A percentile compares a stretch with the other conserved stretches of the same genome.
Conservation (phyloP, 2,797 vertebrate genomes). For the Anableps anableps region DNA sequence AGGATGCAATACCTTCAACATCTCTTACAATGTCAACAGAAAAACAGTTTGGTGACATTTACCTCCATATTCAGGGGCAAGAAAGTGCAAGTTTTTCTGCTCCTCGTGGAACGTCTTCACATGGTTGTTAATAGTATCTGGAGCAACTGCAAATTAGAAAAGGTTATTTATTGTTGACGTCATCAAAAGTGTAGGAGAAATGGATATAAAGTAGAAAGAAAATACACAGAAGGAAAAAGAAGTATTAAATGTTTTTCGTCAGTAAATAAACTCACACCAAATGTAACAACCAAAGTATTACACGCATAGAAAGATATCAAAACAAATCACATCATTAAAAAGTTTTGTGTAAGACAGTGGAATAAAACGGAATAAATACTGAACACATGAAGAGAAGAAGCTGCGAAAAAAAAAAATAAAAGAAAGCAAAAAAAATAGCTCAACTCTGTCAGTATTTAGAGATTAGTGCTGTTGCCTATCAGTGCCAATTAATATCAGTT, state of each 20-base stretch:
- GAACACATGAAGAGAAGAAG: neutral
- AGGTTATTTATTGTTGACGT: neutral
- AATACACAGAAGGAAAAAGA: neutral
- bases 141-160: conserved; percentile 84
- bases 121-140: conserved; percentile 96
- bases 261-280: neutral
- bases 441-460: neutral
- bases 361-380: neutral
- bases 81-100: conserved; percentile 96
- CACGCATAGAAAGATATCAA: neutral
- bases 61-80: conserved; percentile 97
- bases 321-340: neutral
- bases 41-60: conserved; percentile 20
- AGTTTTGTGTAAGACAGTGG: neutral
- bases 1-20: too few species aligned
- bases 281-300: neutral
- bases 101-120: conserved; percentile 97
- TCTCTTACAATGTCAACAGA: too few species aligned
- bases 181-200: neutral
- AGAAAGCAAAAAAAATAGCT: neutral
- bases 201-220: neutral
- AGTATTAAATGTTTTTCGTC: neutral
- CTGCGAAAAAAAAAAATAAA: neutral
- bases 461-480: neutral
- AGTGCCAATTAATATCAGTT: neutral